Conservation (phyloP, 2,888 invertebrate genomes). For the Parascotia fuliginaria region DNA sequence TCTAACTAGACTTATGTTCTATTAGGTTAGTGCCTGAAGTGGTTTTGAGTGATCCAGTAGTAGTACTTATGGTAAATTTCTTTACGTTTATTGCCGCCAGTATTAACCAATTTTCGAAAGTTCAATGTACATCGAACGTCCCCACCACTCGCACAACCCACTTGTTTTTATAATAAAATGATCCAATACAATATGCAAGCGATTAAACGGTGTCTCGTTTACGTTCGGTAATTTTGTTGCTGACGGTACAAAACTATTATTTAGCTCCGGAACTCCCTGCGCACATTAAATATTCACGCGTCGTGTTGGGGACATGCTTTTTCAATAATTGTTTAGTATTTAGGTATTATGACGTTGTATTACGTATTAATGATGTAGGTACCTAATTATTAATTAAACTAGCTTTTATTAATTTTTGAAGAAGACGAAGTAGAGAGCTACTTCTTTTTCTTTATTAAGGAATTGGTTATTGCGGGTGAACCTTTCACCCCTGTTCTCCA, state of each 20-base stretch:
- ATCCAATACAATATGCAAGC: constrained; percentile 72
- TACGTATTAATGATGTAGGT: too few species aligned
- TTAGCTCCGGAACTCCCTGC: constrained; percentile 50
- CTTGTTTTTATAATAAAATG: constrained; percentile 63
- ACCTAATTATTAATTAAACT: too few species aligned
- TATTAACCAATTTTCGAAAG: background rate
- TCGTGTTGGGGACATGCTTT: constrained; percentile 1
- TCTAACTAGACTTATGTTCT: too few species aligned
- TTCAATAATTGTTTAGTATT: background rate
- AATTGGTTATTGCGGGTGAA: too few species aligned
- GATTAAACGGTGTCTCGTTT: constrained; percentile 72
- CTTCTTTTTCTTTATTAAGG: too few species aligned
- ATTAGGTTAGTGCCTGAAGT: too few species aligned
- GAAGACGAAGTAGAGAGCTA: too few species aligned
- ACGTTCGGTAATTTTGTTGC: constrained; percentile 70
- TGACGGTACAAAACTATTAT: constrained; percentile 71
- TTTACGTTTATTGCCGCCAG: background rate
- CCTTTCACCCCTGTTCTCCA: too few species aligned
- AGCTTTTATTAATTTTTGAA: too few species aligned
- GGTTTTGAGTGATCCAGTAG: too few species aligned
- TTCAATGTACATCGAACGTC: constrained; percentile 54
- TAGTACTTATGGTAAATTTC: too few species aligned
- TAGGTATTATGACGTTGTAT: constrained; percentile 1
- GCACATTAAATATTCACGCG: constrained; percentile 38
- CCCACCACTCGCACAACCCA: constrained; percentile 11